phyloP scores from a whole-genome alignment of 1,140 invertebrate genomes.

The Drosophila subpulchrella region DNA sequence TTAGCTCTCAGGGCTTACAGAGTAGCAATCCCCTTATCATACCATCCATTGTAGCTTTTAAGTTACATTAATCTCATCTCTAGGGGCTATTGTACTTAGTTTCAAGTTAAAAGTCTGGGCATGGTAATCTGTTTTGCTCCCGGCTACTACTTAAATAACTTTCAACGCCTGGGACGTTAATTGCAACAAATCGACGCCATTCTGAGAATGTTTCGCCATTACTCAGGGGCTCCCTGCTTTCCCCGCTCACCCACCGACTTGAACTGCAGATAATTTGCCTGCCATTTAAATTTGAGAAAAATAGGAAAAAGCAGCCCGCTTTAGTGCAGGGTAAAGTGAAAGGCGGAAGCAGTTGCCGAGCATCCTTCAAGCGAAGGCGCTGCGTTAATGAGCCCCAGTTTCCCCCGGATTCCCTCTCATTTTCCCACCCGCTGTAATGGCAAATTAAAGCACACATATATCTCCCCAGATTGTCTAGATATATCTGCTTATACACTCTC shows the following conservation, averaged over 20 bases:
- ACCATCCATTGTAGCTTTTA: not conserved
- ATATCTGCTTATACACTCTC: constrained; percentile 9
- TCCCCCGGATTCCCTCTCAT: not conserved
- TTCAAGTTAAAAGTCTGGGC: constrained; percentile 3
- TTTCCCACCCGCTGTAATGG: constrained; percentile 27
- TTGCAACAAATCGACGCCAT: constrained; percentile 78
- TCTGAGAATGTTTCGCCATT: constrained; percentile 62
- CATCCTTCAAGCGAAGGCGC: constrained; percentile 67
- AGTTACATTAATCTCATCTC: not conserved
- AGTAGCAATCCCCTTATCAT: not conserved
- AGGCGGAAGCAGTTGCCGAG: constrained; percentile 62
- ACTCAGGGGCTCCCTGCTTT: constrained; percentile 32
- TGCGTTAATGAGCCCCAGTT: constrained; percentile 63
- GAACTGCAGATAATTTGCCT: constrained; percentile 41
- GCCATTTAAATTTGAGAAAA: constrained; percentile 63
- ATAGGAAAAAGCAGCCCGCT: constrained; percentile 12
- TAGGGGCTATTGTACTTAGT: constrained; percentile 11
- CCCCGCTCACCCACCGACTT: not conserved
- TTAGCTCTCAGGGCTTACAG: not conserved
- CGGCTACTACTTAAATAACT: constrained; percentile 48
- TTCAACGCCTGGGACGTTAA: constrained; percentile 61
- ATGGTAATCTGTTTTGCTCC: constrained; percentile 20
- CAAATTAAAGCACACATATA: constrained; percentile 33
- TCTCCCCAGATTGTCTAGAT: constrained; percentile 5
- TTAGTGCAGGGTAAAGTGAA: constrained; percentile 1